A percentile compares a stretch with the other conserved stretches of the same genome.
Conservation (phyloP, 1,140 invertebrate genomes). For the Drosophila rufa region DNA sequence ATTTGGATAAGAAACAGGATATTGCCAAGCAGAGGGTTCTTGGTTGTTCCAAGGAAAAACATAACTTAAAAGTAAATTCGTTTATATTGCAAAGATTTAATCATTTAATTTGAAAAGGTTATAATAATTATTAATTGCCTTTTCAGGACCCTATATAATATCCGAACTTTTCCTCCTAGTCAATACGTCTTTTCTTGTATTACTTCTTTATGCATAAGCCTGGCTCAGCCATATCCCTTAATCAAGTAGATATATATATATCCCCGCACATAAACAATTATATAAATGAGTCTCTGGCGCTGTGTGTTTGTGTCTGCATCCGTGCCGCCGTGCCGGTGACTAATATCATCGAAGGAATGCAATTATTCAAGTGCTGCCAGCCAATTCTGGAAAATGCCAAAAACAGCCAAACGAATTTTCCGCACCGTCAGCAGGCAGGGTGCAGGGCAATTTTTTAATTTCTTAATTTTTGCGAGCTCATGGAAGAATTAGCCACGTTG, state of each 20-base stretch:
- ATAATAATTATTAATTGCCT: not conserved
- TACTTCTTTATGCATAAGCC: constrained; percentile 1
- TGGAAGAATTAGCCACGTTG: constrained; percentile 71
- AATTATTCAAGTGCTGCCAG: constrained; percentile 74
- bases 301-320: constrained; percentile 30
- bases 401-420: constrained; percentile 74
- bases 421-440: constrained; percentile 68
- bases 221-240: constrained; percentile 15
- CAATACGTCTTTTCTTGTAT: not conserved
- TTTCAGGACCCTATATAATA: not conserved
- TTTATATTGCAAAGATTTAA: not conserved
- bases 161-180: not conserved
- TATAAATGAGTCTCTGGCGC: constrained; percentile 38
- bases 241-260: constrained; percentile 26
- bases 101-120: not conserved
- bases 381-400: constrained; percentile 73
- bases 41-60: too few species aligned
- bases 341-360: constrained; percentile 60
- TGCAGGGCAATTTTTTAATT: constrained; percentile 82
- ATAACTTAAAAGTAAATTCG: not conserved
- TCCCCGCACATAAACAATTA: constrained; percentile 30
- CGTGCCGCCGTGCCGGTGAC: constrained; percentile 17
- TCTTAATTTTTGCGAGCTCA: constrained; percentile 84
- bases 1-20: constrained; percentile 48
- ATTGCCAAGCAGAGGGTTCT: not conserved